These are phyloP conservation scores for Mungos mungo DNA, from an alignment of 2,113 vertebrate genomes.

Conservation along the genomic window DNA sequence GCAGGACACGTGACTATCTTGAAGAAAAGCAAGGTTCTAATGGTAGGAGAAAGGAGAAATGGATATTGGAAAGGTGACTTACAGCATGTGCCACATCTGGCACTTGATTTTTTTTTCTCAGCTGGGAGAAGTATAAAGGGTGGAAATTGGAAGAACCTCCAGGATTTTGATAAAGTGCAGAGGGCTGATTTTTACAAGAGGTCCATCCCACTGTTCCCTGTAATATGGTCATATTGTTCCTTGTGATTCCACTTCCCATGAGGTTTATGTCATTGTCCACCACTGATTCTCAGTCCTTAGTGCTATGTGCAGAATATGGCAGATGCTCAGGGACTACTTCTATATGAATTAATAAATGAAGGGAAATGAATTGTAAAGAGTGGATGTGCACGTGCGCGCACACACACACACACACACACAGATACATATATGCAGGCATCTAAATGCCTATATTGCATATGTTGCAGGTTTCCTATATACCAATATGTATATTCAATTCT, in stretches of 20 bases:
- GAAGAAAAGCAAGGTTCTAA: not conserved
- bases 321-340: not conserved
- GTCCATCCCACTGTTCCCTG: not conserved
- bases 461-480: not conserved
- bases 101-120: not conserved
- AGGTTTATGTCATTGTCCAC: not conserved
- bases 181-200: not conserved
- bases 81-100: not conserved
- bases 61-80: not conserved
- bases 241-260: not conserved
- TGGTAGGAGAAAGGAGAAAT: not conserved
- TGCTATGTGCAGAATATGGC: too few species aligned
- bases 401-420: not conserved
- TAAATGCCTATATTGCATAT: not conserved
- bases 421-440: not conserved
- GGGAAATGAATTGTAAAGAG: not conserved
- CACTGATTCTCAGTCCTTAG: not conserved
- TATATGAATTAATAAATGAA: not conserved
- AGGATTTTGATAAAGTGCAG: not conserved
- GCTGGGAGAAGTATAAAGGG: not conserved
- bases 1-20: not conserved
- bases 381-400: too few species aligned
- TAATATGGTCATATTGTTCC: not conserved
- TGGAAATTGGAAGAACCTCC: not conserved
- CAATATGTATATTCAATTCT: not conserved